These are phyloP conservation scores for Hyposmocoma kahamanoa DNA, from an alignment of 1,140 invertebrate species.

Conservation along the genomic window DNA sequence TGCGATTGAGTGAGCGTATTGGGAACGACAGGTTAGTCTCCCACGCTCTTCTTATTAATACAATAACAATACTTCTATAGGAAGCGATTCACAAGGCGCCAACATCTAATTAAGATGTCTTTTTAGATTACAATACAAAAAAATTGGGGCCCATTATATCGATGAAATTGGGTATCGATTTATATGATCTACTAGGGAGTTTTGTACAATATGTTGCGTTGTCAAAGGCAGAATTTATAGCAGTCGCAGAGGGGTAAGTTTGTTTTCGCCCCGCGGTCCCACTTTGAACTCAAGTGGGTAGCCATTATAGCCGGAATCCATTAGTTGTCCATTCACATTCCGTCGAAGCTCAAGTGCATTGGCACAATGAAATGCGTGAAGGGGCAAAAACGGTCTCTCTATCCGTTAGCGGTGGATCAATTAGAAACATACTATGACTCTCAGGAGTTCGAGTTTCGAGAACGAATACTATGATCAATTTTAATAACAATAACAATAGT, in stretches of 20 bases:
- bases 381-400: not conserved
- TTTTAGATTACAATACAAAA: no score
- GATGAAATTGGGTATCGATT: no score
- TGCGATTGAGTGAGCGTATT: not conserved
- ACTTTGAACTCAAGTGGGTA: slow-evolving; percentile 32
- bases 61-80: not conserved
- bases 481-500: no score
- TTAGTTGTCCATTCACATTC: slow-evolving; percentile 25
- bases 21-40: not conserved
- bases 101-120: not conserved
- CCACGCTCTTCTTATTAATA: slow-evolving; percentile 1
- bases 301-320: slow-evolving; percentile 19
- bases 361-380: slow-evolving; percentile 9
- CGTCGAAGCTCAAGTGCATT: slow-evolving; percentile 18
- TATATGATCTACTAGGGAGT: no score
- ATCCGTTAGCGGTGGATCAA: slow-evolving; percentile 4
- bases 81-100: not conserved
- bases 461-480: no score
- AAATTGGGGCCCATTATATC: no score
- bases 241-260: slow-evolving; percentile 12
- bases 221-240: slow-evolving; percentile 14
- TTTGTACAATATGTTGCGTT: slow-evolving; percentile 8
- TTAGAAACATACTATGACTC: slow-evolving; percentile 1
- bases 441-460: no score
- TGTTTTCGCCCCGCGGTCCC: slow-evolving; percentile 16